Evolutionary conservation across 2,113 vertebrate species (phyloP), one percentile per base, ranked within the genome.

Genomic region (Elachura formosa): DNA sequence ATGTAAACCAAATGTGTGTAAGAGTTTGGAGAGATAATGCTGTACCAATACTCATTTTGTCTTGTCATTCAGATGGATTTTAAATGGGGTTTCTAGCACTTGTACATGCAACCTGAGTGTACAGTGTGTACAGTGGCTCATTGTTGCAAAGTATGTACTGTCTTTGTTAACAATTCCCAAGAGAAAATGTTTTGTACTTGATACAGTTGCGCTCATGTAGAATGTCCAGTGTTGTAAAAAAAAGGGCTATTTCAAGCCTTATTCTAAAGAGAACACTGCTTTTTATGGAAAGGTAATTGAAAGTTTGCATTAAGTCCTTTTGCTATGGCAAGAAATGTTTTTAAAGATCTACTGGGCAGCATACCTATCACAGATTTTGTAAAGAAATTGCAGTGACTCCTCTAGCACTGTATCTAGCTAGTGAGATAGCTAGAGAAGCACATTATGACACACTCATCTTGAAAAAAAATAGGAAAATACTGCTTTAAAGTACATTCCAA

Each of bases 41-140:
- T 11, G 1, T 5, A 12, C 12, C 25, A 34, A 2, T n/a, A 22
- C 6, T n/a, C 2, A 3, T 49, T 88, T 45, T 76, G 11, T 34
- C 18, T 58, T 8, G 16, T 33, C 33, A 11, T 63, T 43, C 19
- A 58, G 6, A 8, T 43, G n/a, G 9, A 13, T 86, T 90, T 86
- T 22, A 21, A 41, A 31, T 40, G 16, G 24, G 13, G 3, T 51
- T 80, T 76, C 33, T 54, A 36, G 43, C 43, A 12, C 34, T 83
- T 51, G 26, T 62, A 13, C 0, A 0, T 64, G 28, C 13, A 23
- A 19, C 26, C 23, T 20, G 36, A 84, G 48, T n/a, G n/a, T n/a
- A n/a, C n/a, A n/a, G n/a, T n/a, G n/a, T 13, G 16, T 17, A 7
- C 0, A 14, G 15, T n/a, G 33, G 9, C 13, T 83, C 8, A 2